Percentiles rank a stretch among this genome's conserved stretches.
Conservation (phyloP, 2,888 invertebrate genomes). For the Synergus japonicus region DNA sequence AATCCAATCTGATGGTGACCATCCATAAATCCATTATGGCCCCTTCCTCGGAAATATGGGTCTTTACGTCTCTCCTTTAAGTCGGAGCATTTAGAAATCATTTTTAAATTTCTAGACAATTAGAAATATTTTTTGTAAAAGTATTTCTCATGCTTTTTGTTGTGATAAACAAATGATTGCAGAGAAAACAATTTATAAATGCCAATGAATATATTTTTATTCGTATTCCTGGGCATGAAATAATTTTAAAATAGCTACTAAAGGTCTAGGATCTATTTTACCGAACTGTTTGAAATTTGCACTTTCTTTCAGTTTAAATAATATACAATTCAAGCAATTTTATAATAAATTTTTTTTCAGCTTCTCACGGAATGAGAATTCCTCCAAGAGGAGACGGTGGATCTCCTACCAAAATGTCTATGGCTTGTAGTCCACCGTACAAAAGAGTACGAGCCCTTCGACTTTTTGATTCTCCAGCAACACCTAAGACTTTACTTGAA, state of each 20-base stretch:
- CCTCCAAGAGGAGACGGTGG: constrained; percentile 62
- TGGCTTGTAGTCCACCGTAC: constrained; percentile 81
- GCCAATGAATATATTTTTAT: neutral
- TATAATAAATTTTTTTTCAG: constrained; percentile 51
- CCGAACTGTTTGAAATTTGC: neutral
- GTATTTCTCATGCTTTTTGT: too few relatives aligned
- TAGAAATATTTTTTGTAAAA: too few relatives aligned
- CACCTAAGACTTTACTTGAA: constrained; percentile 89
- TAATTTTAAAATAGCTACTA: neutral
- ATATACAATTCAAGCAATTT: neutral
- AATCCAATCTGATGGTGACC: neutral
- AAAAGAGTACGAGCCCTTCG: constrained; percentile 81
- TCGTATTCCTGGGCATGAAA: neutral
- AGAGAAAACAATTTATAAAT: neutral
- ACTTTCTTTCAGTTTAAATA: neutral
- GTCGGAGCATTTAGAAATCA: too few relatives aligned
- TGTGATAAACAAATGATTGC: too few relatives aligned
- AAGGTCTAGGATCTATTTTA: neutral
- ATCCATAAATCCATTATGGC: neutral
- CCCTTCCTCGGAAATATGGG: neutral
- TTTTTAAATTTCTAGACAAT: too few relatives aligned
- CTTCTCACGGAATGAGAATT: constrained; percentile 64
- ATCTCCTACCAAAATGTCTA: constrained; percentile 64
- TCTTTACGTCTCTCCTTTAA: neutral
- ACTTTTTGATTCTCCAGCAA: constrained; percentile 90